Base-by-base conservation (phyloP, 2,113 vertebrate genomes). In the Rallus limicola region DNA sequence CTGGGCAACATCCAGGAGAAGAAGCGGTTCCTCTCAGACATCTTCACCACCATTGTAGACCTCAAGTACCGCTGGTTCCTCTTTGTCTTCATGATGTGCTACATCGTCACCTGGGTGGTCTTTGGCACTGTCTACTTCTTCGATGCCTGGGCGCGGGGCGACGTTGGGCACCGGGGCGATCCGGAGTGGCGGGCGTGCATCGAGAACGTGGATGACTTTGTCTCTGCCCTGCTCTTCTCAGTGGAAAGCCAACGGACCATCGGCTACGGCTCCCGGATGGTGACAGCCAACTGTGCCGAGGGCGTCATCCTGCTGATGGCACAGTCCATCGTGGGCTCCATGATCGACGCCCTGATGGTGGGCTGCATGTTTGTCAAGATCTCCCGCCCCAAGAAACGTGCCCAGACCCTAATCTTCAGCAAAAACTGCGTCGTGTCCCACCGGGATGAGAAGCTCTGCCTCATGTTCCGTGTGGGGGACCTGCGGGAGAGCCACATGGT, bases 311-410 rank as follows among this genome's bases (percentile, higher is more conserved):
- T 99, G 83, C 95, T 98, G 53, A 98, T 99, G 96, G 95, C 95
- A 0, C 98, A 98, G 96, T 99, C 98, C 92, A 98, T 99, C 52
- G 86, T 98, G 0, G 98, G 98, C 7, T 98, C 98, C 88, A 98
- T 99, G 85, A 98, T 99, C 1, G 98, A 99, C 0, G 98, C 98
- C 16, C 97, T 99, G 44, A 98, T 98, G 98, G 98, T 99, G 25
- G 98, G 98, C 23, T 99, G 98, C 95, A 99, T 99, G 98, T 99
- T 99, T 3, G 98, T 99, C 11, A 99, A 99, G 97, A 99, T 99
- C 96, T 98, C 98, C 75, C 96, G 98, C 44, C 98, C 98, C 25
- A 98, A 99, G 95, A 98, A 99, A 94, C 97, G 98, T 0, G 98
- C 98, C 50, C 98, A 98, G 96, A 99, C 98, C 12, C 95, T 99